Base-by-base conservation (phyloP, 2,797 vertebrate genomes). In the Falco naumanni region DNA sequence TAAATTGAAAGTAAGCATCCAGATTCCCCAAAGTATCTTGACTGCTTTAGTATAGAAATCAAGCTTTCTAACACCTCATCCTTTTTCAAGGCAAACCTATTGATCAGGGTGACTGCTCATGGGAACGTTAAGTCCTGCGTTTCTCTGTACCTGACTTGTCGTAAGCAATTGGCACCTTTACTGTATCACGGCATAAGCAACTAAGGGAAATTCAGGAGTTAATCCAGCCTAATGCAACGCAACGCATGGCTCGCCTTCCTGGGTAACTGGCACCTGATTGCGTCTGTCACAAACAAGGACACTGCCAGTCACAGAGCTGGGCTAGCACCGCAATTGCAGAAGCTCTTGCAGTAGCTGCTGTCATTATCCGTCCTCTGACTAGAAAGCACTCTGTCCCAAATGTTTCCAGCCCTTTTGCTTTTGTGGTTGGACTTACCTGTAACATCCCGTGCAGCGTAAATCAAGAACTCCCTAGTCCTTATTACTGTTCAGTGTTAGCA, bases 381-480 rank as follows among this genome's bases (percentile, higher is more conserved):
- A 37, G 7, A 47, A 8, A 70, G 18, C 8, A 24, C 6, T 21
- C 26, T 37, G 39, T 19, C 56, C 69, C 39, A 25, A 79, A 19
- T 8, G 2, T 45, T 28, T 21, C 6, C 43, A 71, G 48, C 16
- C 34, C 48, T 45, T 66, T 54, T n/a, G 22, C 51, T 70, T 69
- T 70, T 43, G 39, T 28, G 39, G 5, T 7, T 47, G 39, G 51
- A 14, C 26, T 60, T 53, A 26, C 34, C 16, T 50, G 22, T 12
- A 41, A 34, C 53, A 24, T 10, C 24, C 43, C 0, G 3, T 60
- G 41, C 66, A 76, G 65, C 0, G 0, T 4, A 34, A 53, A 57
- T 20, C 70, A 43, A 43, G 45, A 39, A 3, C 51, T 66, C 14
- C 29, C 31, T 3, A 13, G 26, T 10, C 17, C 6, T 63, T 21